Evolutionary conservation across 2,888 invertebrate genomes (phyloP).

Genomic region (Tetranychus truncatus): DNA sequence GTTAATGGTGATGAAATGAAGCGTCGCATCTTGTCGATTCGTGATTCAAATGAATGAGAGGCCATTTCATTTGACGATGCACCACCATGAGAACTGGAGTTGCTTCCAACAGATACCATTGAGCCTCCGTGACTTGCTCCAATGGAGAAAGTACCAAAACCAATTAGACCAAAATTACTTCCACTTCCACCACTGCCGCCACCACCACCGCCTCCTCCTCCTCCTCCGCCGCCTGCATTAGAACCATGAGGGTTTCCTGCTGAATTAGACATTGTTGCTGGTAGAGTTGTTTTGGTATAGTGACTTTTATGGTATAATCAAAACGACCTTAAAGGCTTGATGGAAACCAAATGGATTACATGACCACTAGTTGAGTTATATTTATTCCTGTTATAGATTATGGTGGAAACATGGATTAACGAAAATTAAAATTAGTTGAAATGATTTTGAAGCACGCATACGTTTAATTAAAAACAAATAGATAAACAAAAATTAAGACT

Average conservation of each 20-base stretch:
- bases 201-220: not conserved
- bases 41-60: not conserved
- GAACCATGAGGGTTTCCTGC: not conserved
- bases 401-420: not conserved
- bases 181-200: not conserved
- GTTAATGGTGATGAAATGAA: conserved; percentile 6
- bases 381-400: not conserved
- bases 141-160: not conserved
- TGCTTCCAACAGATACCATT: not conserved
- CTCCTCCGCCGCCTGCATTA: not conserved
- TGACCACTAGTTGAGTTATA: not conserved
- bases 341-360: not conserved
- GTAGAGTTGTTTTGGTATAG: not conserved
- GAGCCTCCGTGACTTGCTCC: not conserved
- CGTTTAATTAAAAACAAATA: not conserved
- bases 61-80: not conserved
- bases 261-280: not conserved
- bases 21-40: not conserved
- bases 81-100: not conserved
- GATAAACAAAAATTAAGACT: not conserved
- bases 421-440: not conserved
- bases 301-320: not conserved
- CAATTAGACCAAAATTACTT: not conserved
- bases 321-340: not conserved
- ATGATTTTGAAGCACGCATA: not conserved